Conservation (phyloP, 2,113 vertebrate genomes). For the Dendropsophus ebraccatus region DNA sequence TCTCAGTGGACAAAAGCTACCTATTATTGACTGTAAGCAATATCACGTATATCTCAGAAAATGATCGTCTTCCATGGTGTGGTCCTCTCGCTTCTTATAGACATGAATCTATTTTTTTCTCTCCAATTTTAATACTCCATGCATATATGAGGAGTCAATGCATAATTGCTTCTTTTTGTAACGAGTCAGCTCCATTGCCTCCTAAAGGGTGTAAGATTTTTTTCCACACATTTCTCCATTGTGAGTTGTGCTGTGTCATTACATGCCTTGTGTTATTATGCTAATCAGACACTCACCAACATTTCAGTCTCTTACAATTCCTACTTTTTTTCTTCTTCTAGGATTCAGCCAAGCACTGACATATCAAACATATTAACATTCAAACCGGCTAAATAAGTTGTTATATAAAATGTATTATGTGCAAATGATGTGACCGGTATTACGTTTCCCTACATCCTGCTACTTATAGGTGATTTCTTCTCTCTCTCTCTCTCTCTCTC, state of each 20-base stretch:
- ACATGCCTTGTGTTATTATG: constrained; percentile 50
- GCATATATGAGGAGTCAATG: constrained; percentile 26
- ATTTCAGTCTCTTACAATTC: constrained; percentile 8
- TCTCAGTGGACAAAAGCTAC: too few species aligned
- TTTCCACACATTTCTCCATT: constrained; percentile 43
- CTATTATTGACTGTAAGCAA: too few species aligned
- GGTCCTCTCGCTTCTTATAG: not conserved
- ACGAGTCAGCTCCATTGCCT: constrained; percentile 41
- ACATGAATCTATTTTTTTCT: not conserved
- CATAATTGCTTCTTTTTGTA: constrained; percentile 47
- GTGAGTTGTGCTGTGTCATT: constrained; percentile 45
- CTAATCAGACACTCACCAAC: constrained; percentile 23
- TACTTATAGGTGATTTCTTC: not conserved
- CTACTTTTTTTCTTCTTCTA: constrained; percentile 3
- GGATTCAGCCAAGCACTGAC: not conserved
- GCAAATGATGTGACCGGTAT: not conserved
- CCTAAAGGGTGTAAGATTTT: constrained; percentile 48
- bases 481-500: not conserved
- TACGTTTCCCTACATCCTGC: not conserved
- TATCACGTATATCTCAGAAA: not conserved
- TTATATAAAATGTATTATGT: not conserved
- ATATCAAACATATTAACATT: constrained; percentile 5
- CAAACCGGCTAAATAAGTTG: constrained; percentile 7
- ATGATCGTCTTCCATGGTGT: not conserved
- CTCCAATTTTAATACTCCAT: constrained; percentile 2